These are phyloP conservation scores for Diadumene lineata DNA, from an alignment of 92 coral and sea anemone genomes.

Conservation along the genomic window DNA sequence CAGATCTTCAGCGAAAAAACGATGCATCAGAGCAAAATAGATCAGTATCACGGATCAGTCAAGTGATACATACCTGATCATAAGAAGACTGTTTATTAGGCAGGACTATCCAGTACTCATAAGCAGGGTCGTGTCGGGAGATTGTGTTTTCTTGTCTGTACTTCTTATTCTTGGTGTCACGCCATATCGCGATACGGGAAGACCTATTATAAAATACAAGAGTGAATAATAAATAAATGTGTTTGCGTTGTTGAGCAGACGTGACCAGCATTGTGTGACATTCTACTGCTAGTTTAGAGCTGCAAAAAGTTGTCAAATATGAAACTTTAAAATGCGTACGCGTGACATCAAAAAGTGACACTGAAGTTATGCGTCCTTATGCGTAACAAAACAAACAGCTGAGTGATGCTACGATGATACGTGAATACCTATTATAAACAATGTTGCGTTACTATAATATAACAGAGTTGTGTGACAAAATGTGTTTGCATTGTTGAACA, in stretches of 20 bases:
- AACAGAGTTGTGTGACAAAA: neutral
- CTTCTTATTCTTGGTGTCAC: slow-evolving; percentile 22
- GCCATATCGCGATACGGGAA: slow-evolving; percentile 27
- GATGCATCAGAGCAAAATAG: no score
- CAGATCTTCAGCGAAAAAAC: no score
- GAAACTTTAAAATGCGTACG: no score
- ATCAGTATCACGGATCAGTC: no score
- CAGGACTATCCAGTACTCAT: slow-evolving; percentile 13
- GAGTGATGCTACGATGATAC: no score
- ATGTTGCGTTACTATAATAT: neutral
- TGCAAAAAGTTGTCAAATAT: no score
- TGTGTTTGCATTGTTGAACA: no score
- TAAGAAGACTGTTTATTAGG: slow-evolving; percentile 14
- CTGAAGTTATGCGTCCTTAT: no score
- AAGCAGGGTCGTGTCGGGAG: slow-evolving; percentile 9
- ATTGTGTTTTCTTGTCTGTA: slow-evolving; percentile 21
- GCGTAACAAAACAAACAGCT: no score
- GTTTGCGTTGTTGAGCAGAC: neutral
- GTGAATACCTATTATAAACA: slow-evolving; percentile 18
- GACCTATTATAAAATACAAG: slow-evolving; percentile 5
- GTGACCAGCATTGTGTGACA: neutral
- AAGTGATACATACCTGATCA: slow-evolving; percentile 32
- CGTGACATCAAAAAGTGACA: no score
- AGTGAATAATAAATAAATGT: no score
- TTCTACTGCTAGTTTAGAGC: no score